Percentiles rank a stretch among this genome's conserved stretches.
phyloP scores from a whole-genome alignment of 2,113 vertebrate genomes.

The Erythrocebus patas region DNA sequence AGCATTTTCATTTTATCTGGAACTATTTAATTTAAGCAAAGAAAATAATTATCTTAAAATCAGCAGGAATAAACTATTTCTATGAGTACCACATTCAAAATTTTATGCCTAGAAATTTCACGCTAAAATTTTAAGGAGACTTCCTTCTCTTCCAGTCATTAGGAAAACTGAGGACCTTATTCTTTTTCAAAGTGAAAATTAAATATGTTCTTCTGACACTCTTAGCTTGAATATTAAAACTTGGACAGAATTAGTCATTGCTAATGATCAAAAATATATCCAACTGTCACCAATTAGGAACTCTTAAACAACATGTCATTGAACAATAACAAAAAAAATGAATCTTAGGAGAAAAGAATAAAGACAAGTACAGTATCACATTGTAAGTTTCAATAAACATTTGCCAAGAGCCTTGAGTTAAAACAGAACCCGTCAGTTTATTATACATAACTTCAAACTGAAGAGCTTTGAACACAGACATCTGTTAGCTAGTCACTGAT shows the following conservation, averaged over 20 bases:
- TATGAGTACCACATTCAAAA: not conserved
- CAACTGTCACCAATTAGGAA: not conserved
- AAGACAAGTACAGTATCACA: not conserved
- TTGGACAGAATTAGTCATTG: not conserved
- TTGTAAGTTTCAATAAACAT: slow-evolving; percentile 48
- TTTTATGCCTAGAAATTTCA: not conserved
- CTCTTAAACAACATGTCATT: slow-evolving; percentile 16
- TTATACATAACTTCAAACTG: slow-evolving; percentile 1
- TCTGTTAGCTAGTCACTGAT: not conserved
- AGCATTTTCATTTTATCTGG: not conserved
- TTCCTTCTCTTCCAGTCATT: not conserved
- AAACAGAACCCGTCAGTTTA: slow-evolving; percentile 20
- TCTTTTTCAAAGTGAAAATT: not conserved
- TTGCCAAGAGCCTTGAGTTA: slow-evolving; percentile 13
- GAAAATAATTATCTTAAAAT: slow-evolving; percentile 28
- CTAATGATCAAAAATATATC: not conserved
- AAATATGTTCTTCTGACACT: not conserved
- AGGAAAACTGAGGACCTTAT: not conserved
- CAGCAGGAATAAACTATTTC: not conserved
- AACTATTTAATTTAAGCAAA: not conserved
- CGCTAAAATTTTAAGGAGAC: not conserved
- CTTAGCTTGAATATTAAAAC: slow-evolving; percentile 33
- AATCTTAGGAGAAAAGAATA: slow-evolving; percentile 24
- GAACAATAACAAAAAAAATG: slow-evolving; percentile 46
- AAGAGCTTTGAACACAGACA: not conserved